Evolutionary conservation across 1,140 invertebrate genomes (phyloP).

Genomic region (Melitaea cinxia): DNA sequence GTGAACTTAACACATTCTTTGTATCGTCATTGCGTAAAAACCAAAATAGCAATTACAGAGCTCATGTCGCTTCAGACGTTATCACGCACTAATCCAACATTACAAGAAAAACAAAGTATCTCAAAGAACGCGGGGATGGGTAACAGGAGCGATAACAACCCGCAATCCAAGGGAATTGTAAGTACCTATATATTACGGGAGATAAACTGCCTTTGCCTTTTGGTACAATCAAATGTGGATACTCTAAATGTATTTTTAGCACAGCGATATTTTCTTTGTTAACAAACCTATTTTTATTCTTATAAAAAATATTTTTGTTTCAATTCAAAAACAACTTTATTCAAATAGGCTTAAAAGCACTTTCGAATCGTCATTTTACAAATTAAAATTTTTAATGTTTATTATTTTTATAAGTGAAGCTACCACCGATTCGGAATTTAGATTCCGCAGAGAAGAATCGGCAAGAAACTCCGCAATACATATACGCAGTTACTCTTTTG

Average conservation of each 20-base stretch:
- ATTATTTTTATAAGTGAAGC: too few species aligned
- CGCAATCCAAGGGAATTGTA: constrained; percentile 7
- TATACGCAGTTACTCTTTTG: too few species aligned
- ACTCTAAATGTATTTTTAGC: background rate
- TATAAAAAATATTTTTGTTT: background rate
- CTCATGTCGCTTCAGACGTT: constrained; percentile 1
- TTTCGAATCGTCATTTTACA: too few species aligned
- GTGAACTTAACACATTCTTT: too few species aligned
- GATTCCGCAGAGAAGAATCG: too few species aligned
- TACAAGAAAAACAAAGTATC: constrained; percentile 9
- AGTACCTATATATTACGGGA: background rate
- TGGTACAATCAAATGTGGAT: background rate
- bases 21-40: background rate
- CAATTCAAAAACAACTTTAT: background rate
- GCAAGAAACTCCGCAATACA: too few species aligned
- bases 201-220: constrained; percentile 4
- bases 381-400: too few species aligned
- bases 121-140: background rate
- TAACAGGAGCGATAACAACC: background rate
- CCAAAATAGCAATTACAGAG: constrained; percentile 1
- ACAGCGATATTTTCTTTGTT: background rate
- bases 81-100: background rate
- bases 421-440: too few species aligned
- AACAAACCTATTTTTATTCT: background rate
- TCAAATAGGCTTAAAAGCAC: too few species aligned